A percentile compares a stretch with the other conserved stretches of the same genome.
Conservation (phyloP, 1,140 invertebrate species). For the Zaprionus camerounensis region DNA sequence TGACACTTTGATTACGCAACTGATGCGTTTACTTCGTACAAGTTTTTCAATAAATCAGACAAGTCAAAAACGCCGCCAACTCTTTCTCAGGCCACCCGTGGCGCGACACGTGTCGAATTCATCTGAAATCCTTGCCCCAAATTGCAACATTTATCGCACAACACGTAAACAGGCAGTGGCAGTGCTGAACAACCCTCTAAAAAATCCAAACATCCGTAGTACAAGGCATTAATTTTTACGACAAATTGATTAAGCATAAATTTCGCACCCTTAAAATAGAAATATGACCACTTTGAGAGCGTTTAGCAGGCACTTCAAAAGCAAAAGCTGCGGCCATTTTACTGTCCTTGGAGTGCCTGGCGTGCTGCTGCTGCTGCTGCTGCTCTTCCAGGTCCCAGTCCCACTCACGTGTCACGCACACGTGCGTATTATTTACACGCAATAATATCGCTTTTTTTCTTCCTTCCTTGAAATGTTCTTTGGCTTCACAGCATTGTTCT, state of each 20-base stretch:
- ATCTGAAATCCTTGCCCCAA: slow-evolving; percentile 39
- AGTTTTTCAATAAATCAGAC: slow-evolving; percentile 52
- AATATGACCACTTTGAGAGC: slow-evolving; percentile 75
- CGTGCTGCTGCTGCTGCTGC: background rate
- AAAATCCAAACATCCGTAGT: slow-evolving; percentile 50
- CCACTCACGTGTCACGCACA: slow-evolving; percentile 81
- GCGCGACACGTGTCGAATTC: slow-evolving; percentile 63
- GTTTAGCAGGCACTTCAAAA: slow-evolving; percentile 83
- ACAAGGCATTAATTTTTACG: slow-evolving; percentile 80
- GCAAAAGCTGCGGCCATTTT: slow-evolving; percentile 44
- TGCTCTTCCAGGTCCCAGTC: slow-evolving; percentile 17
- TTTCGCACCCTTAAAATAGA: slow-evolving; percentile 65
- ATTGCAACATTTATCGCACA: slow-evolving; percentile 62
- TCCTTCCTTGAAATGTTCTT: slow-evolving; percentile 9
- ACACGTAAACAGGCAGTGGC: slow-evolving; percentile 8
- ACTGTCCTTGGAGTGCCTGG: background rate
- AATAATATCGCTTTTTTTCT: slow-evolving; percentile 54
- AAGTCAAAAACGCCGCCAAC: slow-evolving; percentile 36
- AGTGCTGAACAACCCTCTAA: slow-evolving; percentile 25
- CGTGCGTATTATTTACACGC: slow-evolving; percentile 83
- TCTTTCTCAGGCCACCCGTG: slow-evolving; percentile 26
- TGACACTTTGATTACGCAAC: slow-evolving; percentile 73
- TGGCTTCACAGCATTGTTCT: slow-evolving; percentile 8
- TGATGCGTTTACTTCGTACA: slow-evolving; percentile 33
- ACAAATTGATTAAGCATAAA: slow-evolving; percentile 83